Percentiles rank a stretch among this genome's conserved stretches.
Evolutionary conservation across 2,113 vertebrate species (phyloP).

Genomic region (Saccopteryx leptura): DNA sequence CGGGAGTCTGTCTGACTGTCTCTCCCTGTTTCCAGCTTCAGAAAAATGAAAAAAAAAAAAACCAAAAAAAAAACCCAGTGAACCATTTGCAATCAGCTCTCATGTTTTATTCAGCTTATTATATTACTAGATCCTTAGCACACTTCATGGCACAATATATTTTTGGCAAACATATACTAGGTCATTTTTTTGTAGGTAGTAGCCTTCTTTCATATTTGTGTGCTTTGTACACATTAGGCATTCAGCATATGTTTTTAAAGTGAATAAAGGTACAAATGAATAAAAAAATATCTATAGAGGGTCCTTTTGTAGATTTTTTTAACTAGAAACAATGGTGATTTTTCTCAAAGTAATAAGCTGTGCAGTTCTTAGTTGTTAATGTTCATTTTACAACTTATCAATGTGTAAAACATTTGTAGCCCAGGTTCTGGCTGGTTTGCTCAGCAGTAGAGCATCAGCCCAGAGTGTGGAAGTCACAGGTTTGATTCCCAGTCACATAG

Average conservation of each 20-base stretch:
- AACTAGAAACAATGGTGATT: neutral
- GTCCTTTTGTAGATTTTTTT: neutral
- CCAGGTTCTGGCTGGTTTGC: too few relatives aligned
- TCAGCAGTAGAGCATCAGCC: too few relatives aligned
- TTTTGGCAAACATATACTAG: neutral
- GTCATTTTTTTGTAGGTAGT: neutral
- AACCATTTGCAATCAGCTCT: neutral
- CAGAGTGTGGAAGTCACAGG: too few relatives aligned
- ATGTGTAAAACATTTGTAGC: neutral
- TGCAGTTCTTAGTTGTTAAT: conserved; percentile 1
- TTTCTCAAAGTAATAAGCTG: neutral
- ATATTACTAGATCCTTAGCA: neutral
- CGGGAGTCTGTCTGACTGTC: too few relatives aligned
- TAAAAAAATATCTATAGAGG: neutral
- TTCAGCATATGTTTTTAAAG: neutral
- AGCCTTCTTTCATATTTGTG: neutral
- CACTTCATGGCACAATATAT: neutral
- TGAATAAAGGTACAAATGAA: neutral
- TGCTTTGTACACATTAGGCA: neutral
- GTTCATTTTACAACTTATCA: neutral
- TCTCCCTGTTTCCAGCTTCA: too few relatives aligned
- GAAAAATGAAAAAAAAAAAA: too few relatives aligned
- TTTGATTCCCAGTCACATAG: too few relatives aligned
- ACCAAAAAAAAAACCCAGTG: too few relatives aligned
- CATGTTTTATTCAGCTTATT: conserved; percentile 1